Evolutionary conservation across 2,113 vertebrate species (phyloP), one percentile per base, ranked within the genome.

Genomic region (Athene cunicularia): DNA sequence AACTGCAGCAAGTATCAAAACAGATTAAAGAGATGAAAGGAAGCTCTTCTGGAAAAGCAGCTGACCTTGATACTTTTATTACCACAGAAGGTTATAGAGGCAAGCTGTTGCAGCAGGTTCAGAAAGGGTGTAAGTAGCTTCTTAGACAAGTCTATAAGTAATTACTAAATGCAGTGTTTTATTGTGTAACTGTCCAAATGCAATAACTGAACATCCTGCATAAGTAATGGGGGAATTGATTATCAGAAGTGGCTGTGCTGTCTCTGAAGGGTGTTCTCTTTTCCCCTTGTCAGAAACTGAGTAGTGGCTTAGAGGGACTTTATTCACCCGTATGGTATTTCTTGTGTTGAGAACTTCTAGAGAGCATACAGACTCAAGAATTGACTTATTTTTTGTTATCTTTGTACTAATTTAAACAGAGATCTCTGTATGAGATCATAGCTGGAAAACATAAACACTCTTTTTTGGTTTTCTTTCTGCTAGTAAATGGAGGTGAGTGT

Each of bases 301-400:
- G 0, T 2, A 5, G 27, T 7, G 3, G 6, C 1, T 1, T 20
- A 1, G 27, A 15, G 11, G 8, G 6, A 0, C 2, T 53, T 79
- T 8, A 2, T 33, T 30, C 0, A 1, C 0, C 0, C 0, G 0
- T 17, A 0, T 3, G 2, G 1, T 56, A 1, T 10, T n/a, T 79
- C 0, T 53, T 55, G 1, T 37, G 4, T 30, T 33, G 12, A 15
- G 11, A 23, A 1, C 0, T 33, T 3, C 37, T 7, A 5, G 8
- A 22, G 7, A 32, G 10, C 0, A 5, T 6, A 2, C 0, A 4
- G 6, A 5, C 4, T 41, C 0, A 4, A 9, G 3, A 33, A 10
- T 8, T 13, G 8, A 22, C 4, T 11, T 19, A 0, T 58, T 21
- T 27, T 41, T 35, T 62, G 5, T 28, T 35, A 28, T 0, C 4